phyloP scores from a whole-genome alignment of 2,797 vertebrate genomes.

The Bovichtus diacanthus region DNA sequence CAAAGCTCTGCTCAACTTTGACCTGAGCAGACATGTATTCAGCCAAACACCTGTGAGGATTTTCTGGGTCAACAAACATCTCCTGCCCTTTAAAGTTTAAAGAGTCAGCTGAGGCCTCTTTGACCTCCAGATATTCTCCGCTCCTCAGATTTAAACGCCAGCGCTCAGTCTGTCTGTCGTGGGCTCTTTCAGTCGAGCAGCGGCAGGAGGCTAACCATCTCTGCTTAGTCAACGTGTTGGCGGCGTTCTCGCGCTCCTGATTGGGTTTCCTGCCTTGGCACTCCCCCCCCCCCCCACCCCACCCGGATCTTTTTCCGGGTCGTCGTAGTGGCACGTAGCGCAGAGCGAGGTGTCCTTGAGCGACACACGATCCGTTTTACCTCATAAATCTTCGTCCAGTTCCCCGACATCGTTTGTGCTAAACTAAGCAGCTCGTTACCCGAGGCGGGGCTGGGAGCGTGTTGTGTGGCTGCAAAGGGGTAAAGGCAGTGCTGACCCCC shows the following conservation, averaged over 20 bases:
- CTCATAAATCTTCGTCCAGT: constrained; percentile 56
- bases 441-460: constrained; percentile 20
- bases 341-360: constrained; percentile 58
- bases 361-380: constrained; percentile 57
- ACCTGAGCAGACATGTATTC: background rate
- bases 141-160: too few relatives aligned
- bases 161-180: too few relatives aligned
- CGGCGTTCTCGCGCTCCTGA: constrained; percentile 10
- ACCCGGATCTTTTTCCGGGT: constrained; percentile 41
- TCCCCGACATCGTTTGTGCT: constrained; percentile 36
- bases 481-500: constrained; percentile 9
- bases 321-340: constrained; percentile 38
- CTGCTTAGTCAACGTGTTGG: constrained; percentile 71
- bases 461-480: constrained; percentile 17
- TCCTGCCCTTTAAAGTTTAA: background rate
- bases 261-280: constrained; percentile 47
- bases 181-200: constrained; percentile 4
- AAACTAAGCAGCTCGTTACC: constrained; percentile 58
- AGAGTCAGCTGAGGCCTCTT: background rate
- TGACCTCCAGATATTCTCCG: background rate
- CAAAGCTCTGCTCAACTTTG: background rate
- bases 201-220: constrained; percentile 17
- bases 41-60: background rate
- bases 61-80: background rate
- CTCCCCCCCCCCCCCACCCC: constrained; percentile 1